phyloP scores from a whole-genome alignment of 1,140 invertebrate species.

The Vanessa tameamea region DNA sequence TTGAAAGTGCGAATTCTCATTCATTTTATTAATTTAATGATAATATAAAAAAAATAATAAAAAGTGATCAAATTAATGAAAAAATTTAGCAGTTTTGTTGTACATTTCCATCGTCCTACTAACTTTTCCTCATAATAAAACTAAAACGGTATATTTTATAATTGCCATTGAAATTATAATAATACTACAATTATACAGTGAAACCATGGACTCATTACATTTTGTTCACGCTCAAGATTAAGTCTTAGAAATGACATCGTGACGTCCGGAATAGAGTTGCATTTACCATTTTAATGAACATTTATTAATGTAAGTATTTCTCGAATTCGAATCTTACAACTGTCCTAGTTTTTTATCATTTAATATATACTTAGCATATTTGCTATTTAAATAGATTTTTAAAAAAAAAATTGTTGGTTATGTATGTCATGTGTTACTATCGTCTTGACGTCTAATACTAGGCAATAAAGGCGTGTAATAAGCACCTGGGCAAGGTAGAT shows the following conservation, averaged over 20 bases:
- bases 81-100: not conserved
- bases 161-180: constrained; percentile 9
- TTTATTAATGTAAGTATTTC: constrained; percentile 13
- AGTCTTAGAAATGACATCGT: constrained; percentile 40
- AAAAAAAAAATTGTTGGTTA: too few species aligned
- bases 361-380: too few species aligned
- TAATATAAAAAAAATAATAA: too few species aligned
- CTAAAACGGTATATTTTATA: not conserved
- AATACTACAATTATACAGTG: constrained; percentile 11
- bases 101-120: not conserved
- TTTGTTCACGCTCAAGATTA: constrained; percentile 30
- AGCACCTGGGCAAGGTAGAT: too few species aligned
- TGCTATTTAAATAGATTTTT: too few species aligned
- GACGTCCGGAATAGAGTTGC: constrained; percentile 47
- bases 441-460: too few species aligned
- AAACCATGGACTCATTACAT: constrained; percentile 29
- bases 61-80: too few species aligned
- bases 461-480: too few species aligned
- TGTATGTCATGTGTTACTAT: too few species aligned
- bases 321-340: not conserved
- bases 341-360: not conserved
- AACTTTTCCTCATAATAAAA: not conserved
- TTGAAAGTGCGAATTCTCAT: too few species aligned
- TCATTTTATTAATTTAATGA: too few species aligned
- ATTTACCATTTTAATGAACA: constrained; percentile 39